Percentiles rank a stretch among this genome's conserved stretches.
phyloP scores from a whole-genome alignment of 23 tunicate genomes.

The Oikopleura albicans region DNA sequence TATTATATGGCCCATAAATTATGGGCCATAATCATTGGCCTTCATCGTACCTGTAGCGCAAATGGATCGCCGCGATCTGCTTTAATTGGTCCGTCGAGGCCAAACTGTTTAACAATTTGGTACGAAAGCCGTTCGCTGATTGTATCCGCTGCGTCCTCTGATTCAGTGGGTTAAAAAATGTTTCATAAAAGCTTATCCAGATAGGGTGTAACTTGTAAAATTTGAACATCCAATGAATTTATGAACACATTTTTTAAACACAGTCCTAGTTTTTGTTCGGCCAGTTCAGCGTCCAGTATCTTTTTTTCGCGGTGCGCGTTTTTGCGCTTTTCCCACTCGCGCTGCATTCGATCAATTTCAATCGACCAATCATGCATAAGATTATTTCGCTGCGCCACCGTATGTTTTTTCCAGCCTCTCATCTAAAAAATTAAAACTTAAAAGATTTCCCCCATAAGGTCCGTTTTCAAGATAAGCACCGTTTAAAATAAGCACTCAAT shows the following conservation, averaged over 20 bases:
- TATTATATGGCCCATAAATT: too few relatives aligned
- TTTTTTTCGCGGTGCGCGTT: not conserved
- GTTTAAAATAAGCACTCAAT: too few relatives aligned
- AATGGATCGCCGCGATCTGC: slow-evolving; percentile 13
- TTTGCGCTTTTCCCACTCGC: slow-evolving; percentile 7
- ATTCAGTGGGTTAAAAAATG: too few relatives aligned
- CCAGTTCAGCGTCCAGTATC: not conserved
- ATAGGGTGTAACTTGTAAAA: too few relatives aligned
- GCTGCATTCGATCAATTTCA: not conserved
- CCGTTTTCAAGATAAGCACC: too few relatives aligned
- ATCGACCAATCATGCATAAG: not conserved
- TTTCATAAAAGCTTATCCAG: too few relatives aligned
- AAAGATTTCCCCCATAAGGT: too few relatives aligned
- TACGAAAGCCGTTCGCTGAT: not conserved
- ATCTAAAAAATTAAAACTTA: not conserved
- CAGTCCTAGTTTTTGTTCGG: too few relatives aligned
- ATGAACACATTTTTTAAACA: too few relatives aligned
- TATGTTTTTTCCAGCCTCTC: not conserved
- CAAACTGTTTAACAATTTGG: not conserved
- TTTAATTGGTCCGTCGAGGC: not conserved
- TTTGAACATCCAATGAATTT: too few relatives aligned
- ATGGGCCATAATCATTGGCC: too few relatives aligned
- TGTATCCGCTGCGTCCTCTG: not conserved
- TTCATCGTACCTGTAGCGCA: not conserved
- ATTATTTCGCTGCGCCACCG: not conserved